Base-by-base conservation (phyloP, 2,888 invertebrate species). In the Eupithecia insigniata region DNA sequence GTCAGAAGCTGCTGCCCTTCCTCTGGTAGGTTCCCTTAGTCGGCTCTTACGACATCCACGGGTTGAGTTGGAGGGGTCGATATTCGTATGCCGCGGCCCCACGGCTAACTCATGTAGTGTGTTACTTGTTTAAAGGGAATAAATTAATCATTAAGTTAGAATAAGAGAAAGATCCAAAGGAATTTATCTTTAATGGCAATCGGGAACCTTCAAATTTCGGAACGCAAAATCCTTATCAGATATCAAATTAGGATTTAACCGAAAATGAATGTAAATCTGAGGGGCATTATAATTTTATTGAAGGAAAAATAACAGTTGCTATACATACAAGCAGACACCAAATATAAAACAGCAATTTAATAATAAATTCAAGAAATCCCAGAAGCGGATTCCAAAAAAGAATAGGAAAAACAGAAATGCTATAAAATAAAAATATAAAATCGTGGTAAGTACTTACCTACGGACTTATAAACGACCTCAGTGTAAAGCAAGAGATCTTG, bases 401-500 rank as follows among this genome's bases (percentile, higher is more conserved):
- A 2, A 26, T 14, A 5, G 14, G 55, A 14, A 55, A 26, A 55
- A 26, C 22, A 5, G 26, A 55, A 55, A 55, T 55, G 26, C 55
- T 26, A 12, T n/a, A n/a, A n/a, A n/a, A n/a, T n/a, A n/a, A n/a
- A n/a, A n/a, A n/a, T 26, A 55, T 55, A 55, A 55, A 55, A 55
- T 26, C 22, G 12, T 55, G n/a, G n/a, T n/a, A n/a, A n/a, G 26
- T 26, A 55, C 22, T 22, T 51, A 51, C 5, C 55, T 55, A 55
- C 12, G 5, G 26, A 55, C 12, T 14, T 39, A 64, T 22, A 64
- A 64, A 64, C 68, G 62, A 71, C 72, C 75, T 77, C 69, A 70
- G 67, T 74, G 71, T 70, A 70, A 77, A 76, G 76, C 74, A 74
- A 81, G 79, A 80, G 79, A 84, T 83, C 79, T 75, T 71, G 72